Base-by-base conservation (phyloP, 2,113 vertebrate genomes). In the Pachypanchax playfairii region DNA sequence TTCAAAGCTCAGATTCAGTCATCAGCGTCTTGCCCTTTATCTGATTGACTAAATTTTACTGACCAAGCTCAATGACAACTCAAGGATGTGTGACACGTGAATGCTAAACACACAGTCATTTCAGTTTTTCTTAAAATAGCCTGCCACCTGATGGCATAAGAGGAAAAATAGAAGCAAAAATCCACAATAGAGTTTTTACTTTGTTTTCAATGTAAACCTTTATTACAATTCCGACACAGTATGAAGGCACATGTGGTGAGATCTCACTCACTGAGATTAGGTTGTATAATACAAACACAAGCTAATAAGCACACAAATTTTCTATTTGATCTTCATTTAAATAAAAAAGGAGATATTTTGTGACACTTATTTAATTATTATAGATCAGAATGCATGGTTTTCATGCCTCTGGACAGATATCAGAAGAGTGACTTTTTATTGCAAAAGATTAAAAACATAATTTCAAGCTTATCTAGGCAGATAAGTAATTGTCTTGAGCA, bases 201-300 rank as follows among this genome's bases (percentile, higher is more conserved):
- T 87, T 90, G 84, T 91, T 90, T 88, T 89, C 80, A 89, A 47
- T 87, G 88, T 91, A 91, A 90, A 91, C 79, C 47, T 92, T 92
- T 91, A 91, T 90, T 92, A 80, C 59, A 69, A 77, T 82, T 81
- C 53, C 77, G 83, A 87, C 64, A 77, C 36, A 79, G 47, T 63
- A 57, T 73, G 73, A 87, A 86, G 89, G 85, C 88, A 91, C 85
- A 54, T 55, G 55, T 49, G 84, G 83, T 83, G 76, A 80, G 81
- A 54, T 54, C 47, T 43, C 44, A 64, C 48, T 61, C 51, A 66
- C 46, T 79, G 66, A 56, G 5, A 25, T 53, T 15, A 31, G 54
- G 75, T 72, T 84, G 65, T 60, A 39, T 67, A 62, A 80, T 38
- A 75, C 50, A 75, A 71, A 79, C 52, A 50, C 6, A 67, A 44